phyloP scores from a whole-genome alignment of 2,797 vertebrate species.

The Agapornis canus region DNA sequence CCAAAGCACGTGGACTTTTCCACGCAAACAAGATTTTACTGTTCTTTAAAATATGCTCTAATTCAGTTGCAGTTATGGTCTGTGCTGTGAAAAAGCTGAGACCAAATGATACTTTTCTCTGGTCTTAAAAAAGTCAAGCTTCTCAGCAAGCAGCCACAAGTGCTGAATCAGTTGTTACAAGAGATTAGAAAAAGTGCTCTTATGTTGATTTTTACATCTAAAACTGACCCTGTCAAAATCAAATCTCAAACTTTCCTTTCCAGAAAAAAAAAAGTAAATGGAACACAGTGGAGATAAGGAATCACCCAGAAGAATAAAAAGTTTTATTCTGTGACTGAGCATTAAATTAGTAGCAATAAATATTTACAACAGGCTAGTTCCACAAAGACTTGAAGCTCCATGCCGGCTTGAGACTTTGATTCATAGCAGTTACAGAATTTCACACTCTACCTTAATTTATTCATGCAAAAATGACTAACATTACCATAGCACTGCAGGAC shows the following conservation, averaged over 20 bases:
- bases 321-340: neutral
- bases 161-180: neutral
- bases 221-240: neutral
- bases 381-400: neutral
- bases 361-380: neutral
- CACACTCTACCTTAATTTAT: neutral
- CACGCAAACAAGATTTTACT: neutral
- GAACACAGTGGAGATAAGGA: neutral
- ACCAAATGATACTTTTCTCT: neutral
- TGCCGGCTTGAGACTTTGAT: neutral
- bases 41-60: neutral
- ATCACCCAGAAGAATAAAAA: neutral
- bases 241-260: neutral
- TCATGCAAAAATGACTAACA: constrained; percentile 10
- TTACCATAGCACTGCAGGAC: neutral
- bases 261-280: neutral
- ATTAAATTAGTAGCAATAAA: neutral
- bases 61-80: neutral
- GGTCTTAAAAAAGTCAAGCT: neutral
- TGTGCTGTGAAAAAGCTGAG: neutral
- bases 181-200: neutral
- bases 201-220: neutral
- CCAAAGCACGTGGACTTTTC: neutral
- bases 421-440: constrained; percentile 8
- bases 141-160: neutral